Evolutionary conservation across 2,113 vertebrate genomes (phyloP).

Genomic region (Crotalus tigris): DNA sequence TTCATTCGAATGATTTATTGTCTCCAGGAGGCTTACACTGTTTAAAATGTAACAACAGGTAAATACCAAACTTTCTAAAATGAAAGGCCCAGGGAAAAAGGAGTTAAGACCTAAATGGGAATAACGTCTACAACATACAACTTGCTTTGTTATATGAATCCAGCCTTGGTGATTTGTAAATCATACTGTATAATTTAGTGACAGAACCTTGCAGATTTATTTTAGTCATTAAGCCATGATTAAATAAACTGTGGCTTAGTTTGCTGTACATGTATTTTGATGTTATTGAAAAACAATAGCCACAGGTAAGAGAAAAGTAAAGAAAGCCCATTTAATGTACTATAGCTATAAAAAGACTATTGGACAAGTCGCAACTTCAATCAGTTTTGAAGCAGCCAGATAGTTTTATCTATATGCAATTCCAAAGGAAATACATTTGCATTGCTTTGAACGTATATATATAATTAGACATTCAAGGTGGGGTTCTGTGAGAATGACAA

Average conservation of each 20-base stretch:
- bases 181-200: not conserved
- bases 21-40: not conserved
- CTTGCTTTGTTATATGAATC: not conserved
- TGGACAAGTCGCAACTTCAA: not conserved
- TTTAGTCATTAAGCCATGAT: not conserved
- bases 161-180: not conserved
- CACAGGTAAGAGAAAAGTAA: not conserved
- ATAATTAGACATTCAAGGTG: slow-evolving; percentile 5
- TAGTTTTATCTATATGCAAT: not conserved
- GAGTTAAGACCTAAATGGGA: not conserved
- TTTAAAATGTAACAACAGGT: not conserved
- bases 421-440: not conserved
- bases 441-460: slow-evolving; percentile 23
- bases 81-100: not conserved
- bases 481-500: slow-evolving; percentile 9
- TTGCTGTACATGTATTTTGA: not conserved
- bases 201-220: not conserved
- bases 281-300: not conserved
- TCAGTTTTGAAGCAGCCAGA: not conserved
- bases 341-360: not conserved
- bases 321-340: not conserved
- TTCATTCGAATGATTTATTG: not conserved
- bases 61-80: not conserved
- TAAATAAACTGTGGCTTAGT: not conserved
- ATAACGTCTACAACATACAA: not conserved